These are phyloP conservation scores for Australoheros facetus DNA, from an alignment of 2,797 vertebrate genomes.

Conservation along the genomic window DNA sequence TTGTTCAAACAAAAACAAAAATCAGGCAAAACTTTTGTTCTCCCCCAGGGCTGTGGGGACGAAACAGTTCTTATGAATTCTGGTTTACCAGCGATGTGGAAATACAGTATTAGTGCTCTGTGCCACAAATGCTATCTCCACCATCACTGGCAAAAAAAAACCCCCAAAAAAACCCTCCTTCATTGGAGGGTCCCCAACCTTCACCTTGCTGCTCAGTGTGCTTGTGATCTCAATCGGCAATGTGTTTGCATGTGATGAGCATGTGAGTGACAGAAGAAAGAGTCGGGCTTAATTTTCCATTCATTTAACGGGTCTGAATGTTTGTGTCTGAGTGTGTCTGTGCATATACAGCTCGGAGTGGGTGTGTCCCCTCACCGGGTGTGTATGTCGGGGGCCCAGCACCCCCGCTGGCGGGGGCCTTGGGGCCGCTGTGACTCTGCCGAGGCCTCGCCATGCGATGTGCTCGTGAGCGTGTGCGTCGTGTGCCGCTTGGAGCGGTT, in stretches of 20 bases:
- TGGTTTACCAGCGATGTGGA: constrained; percentile 14
- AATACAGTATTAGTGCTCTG: neutral
- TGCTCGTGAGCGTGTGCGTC: constrained; percentile 92
- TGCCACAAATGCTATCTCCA: constrained; percentile 1
- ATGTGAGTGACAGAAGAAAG: constrained; percentile 1
- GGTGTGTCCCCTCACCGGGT: constrained; percentile 91
- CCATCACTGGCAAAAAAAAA: neutral
- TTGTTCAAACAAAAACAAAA: neutral
- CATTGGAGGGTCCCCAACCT: constrained; percentile 2
- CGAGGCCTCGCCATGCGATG: constrained; percentile 91
- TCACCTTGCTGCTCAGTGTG: constrained; percentile 7
- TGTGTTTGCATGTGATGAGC: neutral
- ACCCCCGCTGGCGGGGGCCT: constrained; percentile 91
- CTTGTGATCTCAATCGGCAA: constrained; percentile 1
- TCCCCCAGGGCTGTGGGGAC: constrained; percentile 11
- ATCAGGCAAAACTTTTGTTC: constrained; percentile 13
- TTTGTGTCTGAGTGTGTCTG: constrained; percentile 50
- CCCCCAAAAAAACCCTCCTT: neutral
- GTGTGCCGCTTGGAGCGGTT: constrained; percentile 99
- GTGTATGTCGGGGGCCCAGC: constrained; percentile 92
- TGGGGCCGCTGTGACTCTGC: constrained; percentile 92
- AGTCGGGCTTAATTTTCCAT: constrained; percentile 7
- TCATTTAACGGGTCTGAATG: constrained; percentile 4
- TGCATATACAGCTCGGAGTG: constrained; percentile 67
- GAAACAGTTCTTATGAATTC: constrained; percentile 11